A percentile compares a stretch with the other conserved stretches of the same genome.
These are phyloP conservation scores for Echinometra lucunter DNA, from an alignment of 53 echinoderm and acorn worm genomes.

Conservation along the genomic window DNA sequence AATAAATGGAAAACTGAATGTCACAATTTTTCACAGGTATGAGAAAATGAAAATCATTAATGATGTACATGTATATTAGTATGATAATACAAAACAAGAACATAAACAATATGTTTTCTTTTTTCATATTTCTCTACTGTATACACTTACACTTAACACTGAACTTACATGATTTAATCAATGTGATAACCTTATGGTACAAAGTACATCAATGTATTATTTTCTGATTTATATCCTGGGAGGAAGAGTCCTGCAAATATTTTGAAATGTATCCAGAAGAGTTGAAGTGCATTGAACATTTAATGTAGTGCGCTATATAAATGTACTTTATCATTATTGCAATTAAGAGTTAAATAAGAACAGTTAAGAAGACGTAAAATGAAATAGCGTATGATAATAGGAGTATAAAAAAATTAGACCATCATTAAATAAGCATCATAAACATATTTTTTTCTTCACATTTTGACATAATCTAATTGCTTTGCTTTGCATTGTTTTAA, in stretches of 20 bases:
- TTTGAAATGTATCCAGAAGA: background rate
- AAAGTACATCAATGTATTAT: too few relatives aligned
- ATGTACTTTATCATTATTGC: too few relatives aligned
- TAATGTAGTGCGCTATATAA: too few relatives aligned
- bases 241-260: background rate
- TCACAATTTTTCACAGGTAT: background rate
- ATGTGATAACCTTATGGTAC: too few relatives aligned
- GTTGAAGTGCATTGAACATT: background rate
- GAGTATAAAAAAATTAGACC: too few relatives aligned
- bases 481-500: background rate
- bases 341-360: too few relatives aligned
- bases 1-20: conserved; percentile 25
- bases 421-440: too few relatives aligned
- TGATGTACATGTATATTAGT: background rate
- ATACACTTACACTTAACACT: background rate
- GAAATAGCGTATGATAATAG: too few relatives aligned
- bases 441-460: too few relatives aligned
- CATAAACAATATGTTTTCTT: background rate
- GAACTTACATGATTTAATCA: background rate
- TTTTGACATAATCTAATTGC: background rate
- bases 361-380: too few relatives aligned
- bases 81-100: background rate
- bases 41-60: background rate
- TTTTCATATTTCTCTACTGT: background rate
- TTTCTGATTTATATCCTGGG: background rate